These are phyloP conservation scores for Caenorhabditis sp. DNA, from an alignment of 2,888 invertebrate species.

Conservation along the genomic window DNA sequence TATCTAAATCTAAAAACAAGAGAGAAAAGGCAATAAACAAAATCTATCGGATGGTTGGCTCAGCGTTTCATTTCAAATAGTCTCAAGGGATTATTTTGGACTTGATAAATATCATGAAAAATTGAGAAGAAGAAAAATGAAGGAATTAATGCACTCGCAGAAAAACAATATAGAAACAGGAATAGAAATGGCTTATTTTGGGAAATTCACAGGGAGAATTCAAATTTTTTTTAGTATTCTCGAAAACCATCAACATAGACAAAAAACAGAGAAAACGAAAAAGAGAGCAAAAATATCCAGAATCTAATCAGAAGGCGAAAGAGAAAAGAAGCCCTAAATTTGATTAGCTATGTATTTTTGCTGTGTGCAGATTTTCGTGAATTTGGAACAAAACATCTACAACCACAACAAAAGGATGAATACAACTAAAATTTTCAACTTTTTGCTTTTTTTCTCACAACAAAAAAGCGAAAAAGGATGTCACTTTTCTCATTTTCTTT, in stretches of 20 bases:
- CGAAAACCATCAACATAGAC: too few relatives aligned
- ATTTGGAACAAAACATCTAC: neutral
- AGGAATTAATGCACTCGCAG: too few relatives aligned
- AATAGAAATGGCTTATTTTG: too few relatives aligned
- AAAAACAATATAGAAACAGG: too few relatives aligned
- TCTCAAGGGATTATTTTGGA: neutral
- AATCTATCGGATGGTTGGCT: slow-evolving; percentile 2
- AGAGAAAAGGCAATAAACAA: neutral
- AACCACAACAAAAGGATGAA: neutral
- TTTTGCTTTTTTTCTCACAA: neutral
- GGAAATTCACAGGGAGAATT: too few relatives aligned
- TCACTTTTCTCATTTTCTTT: too few relatives aligned
- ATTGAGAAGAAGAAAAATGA: too few relatives aligned
- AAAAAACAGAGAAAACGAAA: too few relatives aligned
- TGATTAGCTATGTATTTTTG: neutral
- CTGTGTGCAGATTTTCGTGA: neutral
- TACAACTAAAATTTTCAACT: neutral
- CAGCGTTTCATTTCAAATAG: neutral
- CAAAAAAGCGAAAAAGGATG: neutral
- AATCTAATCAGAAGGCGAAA: neutral
- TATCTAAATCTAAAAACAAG: neutral
- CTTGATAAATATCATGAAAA: neutral
- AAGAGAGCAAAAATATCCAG: neutral
- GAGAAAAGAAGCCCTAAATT: neutral
- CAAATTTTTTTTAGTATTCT: too few relatives aligned